Evolutionary conservation across 2,888 invertebrate genomes (phyloP), one percentile per base, ranked within the genome.

Genomic region (Hydrotaea diabolus): DNA sequence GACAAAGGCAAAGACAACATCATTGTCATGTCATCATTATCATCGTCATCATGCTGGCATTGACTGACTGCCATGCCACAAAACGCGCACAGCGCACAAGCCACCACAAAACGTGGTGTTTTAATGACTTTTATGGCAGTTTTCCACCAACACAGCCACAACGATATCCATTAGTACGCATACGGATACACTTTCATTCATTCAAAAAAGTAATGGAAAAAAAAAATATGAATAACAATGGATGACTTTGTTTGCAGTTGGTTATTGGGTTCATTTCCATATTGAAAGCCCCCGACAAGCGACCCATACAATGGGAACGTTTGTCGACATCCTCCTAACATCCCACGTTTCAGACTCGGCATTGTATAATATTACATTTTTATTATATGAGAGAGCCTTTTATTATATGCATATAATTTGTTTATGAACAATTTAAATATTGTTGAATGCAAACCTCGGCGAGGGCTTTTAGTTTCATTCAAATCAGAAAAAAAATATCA

Each of bases 331-430:
- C 43, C n/a, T 49, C 43, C 66, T 15, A 9, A 39, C 69, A 46
- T 23, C 19, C 15, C 43, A 13, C 21, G 7, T 31, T 17, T 1
- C 1, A n/a, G 17, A 17, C 9, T 2, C 1, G 1, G 15, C n/a
- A n/a, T 49, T 49, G 4, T n/a, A 13, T 49, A 15, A n/a, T 49
- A 15, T n/a, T n/a, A n/a, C n/a, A 49, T 49, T n/a, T 31, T 62
- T 62, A 62, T 62, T 36, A 62, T 62, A 62, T n/a, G 31, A 31
- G 62, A 26, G 62, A 15, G 23, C 2, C 9, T 3, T 31, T 21
- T 21, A 55, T 66, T 31, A 66, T 59, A 78, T 82, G 80, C 73
- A 84, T 75, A 76, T 84, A 85, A 85, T 85, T 85, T 85, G 81
- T 81, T 82, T 64, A 82, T 76, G 76, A 82, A 82, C 82, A 81